Base-by-base conservation (phyloP, 2,888 invertebrate genomes). In the Sepioteuthis lessoniana region DNA sequence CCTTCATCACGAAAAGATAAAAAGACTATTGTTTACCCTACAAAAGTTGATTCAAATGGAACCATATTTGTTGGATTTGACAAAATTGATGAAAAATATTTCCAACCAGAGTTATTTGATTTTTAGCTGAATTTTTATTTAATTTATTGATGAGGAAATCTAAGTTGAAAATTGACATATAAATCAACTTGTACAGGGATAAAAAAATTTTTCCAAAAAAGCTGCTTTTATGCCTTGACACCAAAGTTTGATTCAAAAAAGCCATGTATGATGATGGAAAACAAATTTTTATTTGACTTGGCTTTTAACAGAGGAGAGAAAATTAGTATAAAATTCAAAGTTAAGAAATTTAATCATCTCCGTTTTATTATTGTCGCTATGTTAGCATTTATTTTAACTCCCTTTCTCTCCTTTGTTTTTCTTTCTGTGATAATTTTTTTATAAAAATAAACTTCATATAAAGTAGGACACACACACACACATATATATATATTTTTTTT, bases 51-150 rank as follows among this genome's bases (percentile, higher is more conserved):
- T 46, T 94, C 95, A 0, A 95, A 95, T 93, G 96, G 96, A 13
- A 91, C 94, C n/a, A 94, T 97, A 8, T 95, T 93, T 21, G 95
- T 97, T 93, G 97, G 96, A 21, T 97, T 97, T 95, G 95, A 96
- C 35, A 95, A 95, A 94, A 94, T 96, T 94, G 94, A 95, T 93
- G 93, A 94, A 25, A 95, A 94, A 50, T 96, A 95, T 95, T 96
- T 96, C 46, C 42, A 46, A 31, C n/a, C 42, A 90, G 47, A 38
- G 7, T 38, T 38, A 93, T 90, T 94, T 76, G 94, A 94, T 90
- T 94, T 94, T 55, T 94, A 94, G 47, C 19, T 5, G 16, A 92
- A 31, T 91, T 42, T 47, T 92, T 16, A 38, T 42, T 38, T 38
- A 35, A 91, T 91, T 91, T 92, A 92, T 92, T 28, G 46, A 92